phyloP scores from a whole-genome alignment of 2,113 vertebrate species.

The Oryzias melastigma region DNA sequence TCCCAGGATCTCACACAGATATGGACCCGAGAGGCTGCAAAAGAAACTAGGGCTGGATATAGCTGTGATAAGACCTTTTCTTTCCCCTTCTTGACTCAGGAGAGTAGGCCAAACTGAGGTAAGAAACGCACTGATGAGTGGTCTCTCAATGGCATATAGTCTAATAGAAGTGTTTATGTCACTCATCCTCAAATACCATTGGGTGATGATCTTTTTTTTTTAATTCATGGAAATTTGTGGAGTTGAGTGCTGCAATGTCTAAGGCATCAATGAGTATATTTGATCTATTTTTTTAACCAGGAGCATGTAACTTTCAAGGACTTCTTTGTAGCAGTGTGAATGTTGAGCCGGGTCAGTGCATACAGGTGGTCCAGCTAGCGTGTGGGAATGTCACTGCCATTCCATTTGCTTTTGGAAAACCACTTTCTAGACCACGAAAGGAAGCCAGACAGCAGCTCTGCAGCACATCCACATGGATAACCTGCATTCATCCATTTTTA shows the following conservation, averaged over 20 bases:
- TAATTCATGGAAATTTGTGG: no score
- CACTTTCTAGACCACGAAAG: constrained; percentile 19
- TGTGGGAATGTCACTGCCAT: constrained; percentile 58
- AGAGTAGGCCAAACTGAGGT: constrained; percentile 58
- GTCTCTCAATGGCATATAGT: constrained; percentile 9
- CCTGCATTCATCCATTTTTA: constrained; percentile 3
- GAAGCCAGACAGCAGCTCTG: constrained; percentile 36
- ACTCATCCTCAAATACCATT: neutral
- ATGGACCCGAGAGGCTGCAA: constrained; percentile 59
- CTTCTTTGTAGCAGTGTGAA: constrained; percentile 18
- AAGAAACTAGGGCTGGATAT: constrained; percentile 54
- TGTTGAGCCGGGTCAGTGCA: constrained; percentile 27
- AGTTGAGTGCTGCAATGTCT: no score
- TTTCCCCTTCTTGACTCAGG: constrained; percentile 32
- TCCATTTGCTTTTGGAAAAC: constrained; percentile 71
- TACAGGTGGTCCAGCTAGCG: constrained; percentile 67
- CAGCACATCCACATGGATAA: constrained; percentile 22
- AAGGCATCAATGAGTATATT: no score
- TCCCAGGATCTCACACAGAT: constrained; percentile 35
- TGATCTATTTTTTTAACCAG: no score
- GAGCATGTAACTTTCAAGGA: no score
- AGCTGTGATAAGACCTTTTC: constrained; percentile 40
- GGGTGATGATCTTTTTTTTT: no score
- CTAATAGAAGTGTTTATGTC: neutral
- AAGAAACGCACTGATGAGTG: constrained; percentile 40